phyloP scores from a whole-genome alignment of 1,140 invertebrate genomes.

The Scaptomyza graminum region DNA sequence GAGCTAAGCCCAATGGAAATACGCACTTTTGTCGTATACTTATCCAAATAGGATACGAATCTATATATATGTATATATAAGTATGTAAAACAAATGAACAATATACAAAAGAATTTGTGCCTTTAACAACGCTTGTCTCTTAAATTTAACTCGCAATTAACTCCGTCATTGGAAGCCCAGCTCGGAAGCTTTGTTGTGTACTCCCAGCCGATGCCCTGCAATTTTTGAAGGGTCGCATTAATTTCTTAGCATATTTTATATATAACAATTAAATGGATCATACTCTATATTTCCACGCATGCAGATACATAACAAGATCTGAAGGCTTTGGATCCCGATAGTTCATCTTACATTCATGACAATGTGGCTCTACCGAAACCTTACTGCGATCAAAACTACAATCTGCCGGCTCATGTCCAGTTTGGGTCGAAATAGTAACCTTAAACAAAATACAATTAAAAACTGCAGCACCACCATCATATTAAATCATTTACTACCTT shows the following conservation, averaged over 20 bases:
- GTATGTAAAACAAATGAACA: neutral
- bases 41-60: slow-evolving; percentile 14
- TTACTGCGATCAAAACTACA: slow-evolving; percentile 88
- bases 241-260: neutral
- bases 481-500: neutral
- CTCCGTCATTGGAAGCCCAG: slow-evolving; percentile 94
- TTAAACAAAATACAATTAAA: slow-evolving; percentile 3
- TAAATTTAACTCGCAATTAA: slow-evolving; percentile 75
- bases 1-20: slow-evolving; percentile 77
- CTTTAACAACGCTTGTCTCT: slow-evolving; percentile 30
- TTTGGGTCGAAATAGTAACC: slow-evolving; percentile 34
- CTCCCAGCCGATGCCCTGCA: slow-evolving; percentile 93
- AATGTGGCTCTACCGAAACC: slow-evolving; percentile 92
- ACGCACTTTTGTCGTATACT: slow-evolving; percentile 69
- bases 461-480: neutral
- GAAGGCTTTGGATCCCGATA: slow-evolving; percentile 95
- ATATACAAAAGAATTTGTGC: neutral
- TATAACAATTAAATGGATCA: neutral
- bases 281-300: slow-evolving; percentile 95
- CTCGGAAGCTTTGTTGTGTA: slow-evolving; percentile 94
- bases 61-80: neutral
- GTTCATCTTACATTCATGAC: slow-evolving; percentile 95
- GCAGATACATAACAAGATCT: slow-evolving; percentile 97
- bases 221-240: slow-evolving; percentile 29
- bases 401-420: slow-evolving; percentile 48